Conservation (phyloP, 2,888 invertebrate genomes). For the Machimus atricapillus region DNA sequence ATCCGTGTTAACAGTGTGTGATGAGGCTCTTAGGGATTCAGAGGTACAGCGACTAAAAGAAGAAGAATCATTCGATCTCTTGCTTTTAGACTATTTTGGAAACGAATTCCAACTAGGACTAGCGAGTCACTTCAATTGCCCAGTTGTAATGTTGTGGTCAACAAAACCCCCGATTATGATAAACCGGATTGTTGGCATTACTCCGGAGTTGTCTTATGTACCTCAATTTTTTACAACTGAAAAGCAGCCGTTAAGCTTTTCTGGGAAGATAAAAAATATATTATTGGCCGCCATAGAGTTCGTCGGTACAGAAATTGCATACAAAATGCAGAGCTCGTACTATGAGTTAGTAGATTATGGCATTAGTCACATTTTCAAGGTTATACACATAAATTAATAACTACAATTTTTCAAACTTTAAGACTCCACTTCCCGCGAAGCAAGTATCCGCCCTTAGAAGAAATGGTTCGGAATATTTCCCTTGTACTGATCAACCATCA, state of each 20-base stretch:
- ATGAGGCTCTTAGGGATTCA: constrained; percentile 47
- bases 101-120: constrained; percentile 58
- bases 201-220: constrained; percentile 52
- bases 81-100: constrained; percentile 55
- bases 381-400: not conserved
- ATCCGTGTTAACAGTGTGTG: not conserved
- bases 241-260: constrained; percentile 48
- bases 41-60: constrained; percentile 49
- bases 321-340: not conserved
- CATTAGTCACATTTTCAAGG: not conserved
- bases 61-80: constrained; percentile 53
- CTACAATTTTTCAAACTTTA: constrained; percentile 1
- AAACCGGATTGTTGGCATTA: constrained; percentile 54
- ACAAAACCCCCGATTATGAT: constrained; percentile 52
- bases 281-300: constrained; percentile 52
- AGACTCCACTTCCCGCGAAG: constrained; percentile 53
- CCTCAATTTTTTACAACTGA: constrained; percentile 49
- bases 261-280: constrained; percentile 51
- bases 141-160: constrained; percentile 52
- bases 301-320: not conserved
- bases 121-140: constrained; percentile 56
- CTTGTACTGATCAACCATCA: constrained; percentile 57
- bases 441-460: constrained; percentile 52
- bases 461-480: constrained; percentile 55
- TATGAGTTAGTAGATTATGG: not conserved